Evolutionary conservation across 53 echinoderm and acorn worm genomes (phyloP), one percentile per base, ranked within the genome.

Genomic region (Holothuria scabra): DNA sequence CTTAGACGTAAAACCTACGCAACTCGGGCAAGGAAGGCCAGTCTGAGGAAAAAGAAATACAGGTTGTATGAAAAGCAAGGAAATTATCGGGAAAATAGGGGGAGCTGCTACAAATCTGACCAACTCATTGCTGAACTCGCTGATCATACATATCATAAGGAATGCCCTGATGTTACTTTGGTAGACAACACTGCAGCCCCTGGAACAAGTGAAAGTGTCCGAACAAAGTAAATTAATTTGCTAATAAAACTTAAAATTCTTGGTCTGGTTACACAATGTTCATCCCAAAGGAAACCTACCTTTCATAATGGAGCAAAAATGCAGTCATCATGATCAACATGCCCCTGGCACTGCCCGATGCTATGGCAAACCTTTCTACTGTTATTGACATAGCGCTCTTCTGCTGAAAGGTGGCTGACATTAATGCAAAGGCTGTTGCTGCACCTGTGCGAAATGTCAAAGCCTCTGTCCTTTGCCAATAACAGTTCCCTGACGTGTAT

Each of bases 341-440:
- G 75, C 23, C 75, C 75, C 28, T 75, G 75, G 48, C 75, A 75
- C 75, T 23, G 48, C 8, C 56, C 49, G 28, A 0, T 55, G 3
- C 24, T 75, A n/a, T 26, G 22, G 75, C 75, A 75, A 46, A 23
- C 23, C 48, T 75, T 49, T 74, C 75, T 46, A 21, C 48, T 3
- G 11, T 49, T 75, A 25, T 48, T 75, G 16, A 46, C n/a, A 1
- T 46, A 49, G 25, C 56, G 48, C 2, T 46, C 49, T 29, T 75
- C 75, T 24, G 26, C 49, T 23, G 49, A 1, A 7, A 75, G 75
- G 75, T 75, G 75, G 10, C 9, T 10, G 20, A 46, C 18, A 75
- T 75, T 75, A 24, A 75, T 46, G 25, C 75, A 75, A 19, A 75
- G 49, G 48, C 75, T 75, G 22, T 46, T 46, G 20, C 8, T 52